phyloP scores from a whole-genome alignment of 2,797 vertebrate species.

The Halcyon badia region DNA sequence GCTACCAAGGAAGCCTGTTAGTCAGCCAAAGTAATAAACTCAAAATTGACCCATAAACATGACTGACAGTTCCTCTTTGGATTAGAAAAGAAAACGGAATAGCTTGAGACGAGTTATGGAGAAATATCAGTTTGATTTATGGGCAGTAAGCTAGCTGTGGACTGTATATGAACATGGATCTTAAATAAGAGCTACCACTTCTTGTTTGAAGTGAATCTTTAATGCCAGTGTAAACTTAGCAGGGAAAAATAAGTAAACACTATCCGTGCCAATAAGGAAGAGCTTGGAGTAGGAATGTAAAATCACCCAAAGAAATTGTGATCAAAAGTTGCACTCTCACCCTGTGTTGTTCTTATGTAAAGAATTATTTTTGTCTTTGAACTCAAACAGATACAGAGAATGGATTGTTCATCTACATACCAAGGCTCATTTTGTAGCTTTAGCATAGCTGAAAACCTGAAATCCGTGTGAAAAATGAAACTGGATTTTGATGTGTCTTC shows the following conservation, averaged over 20 bases:
- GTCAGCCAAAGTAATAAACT: slow-evolving; percentile 10
- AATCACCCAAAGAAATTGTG: neutral
- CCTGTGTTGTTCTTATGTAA: neutral
- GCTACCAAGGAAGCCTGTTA: neutral
- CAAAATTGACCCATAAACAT: slow-evolving; percentile 44
- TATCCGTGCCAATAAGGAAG: neutral
- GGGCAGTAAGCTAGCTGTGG: neutral
- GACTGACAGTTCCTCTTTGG: slow-evolving; percentile 5
- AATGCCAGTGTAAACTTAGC: slow-evolving; percentile 1
- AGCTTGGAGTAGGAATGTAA: neutral
- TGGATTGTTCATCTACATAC: neutral
- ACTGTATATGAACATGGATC: neutral
- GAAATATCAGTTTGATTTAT: slow-evolving; percentile 32
- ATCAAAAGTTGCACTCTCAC: neutral
- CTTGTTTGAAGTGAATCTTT: slow-evolving; percentile 19
- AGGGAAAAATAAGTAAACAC: neutral
- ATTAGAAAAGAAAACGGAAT: neutral
- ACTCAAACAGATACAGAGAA: neutral
- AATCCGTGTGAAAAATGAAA: neutral
- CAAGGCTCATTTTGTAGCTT: neutral
- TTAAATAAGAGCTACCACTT: neutral
- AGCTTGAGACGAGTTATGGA: neutral
- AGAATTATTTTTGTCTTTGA: neutral
- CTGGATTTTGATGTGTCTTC: neutral
- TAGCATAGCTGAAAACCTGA: neutral